Percentiles rank a stretch among this genome's conserved stretches.
These are phyloP conservation scores for Ischnus inquisitorius DNA, from an alignment of 2,888 invertebrate species.

Conservation along the genomic window DNA sequence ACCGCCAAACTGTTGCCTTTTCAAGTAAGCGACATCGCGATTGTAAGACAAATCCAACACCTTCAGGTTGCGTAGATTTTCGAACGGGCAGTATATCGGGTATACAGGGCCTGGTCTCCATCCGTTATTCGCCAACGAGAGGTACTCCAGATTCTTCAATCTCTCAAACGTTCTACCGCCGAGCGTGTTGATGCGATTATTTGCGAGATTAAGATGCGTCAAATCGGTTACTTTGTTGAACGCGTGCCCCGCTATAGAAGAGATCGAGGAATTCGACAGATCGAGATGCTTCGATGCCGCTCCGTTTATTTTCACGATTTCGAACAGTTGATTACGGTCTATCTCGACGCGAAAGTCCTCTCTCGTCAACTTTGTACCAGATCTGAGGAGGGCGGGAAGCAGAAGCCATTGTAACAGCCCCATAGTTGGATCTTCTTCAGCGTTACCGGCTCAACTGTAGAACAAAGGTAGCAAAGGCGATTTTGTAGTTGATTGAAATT, in stretches of 20 bases:
- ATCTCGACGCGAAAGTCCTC: no score
- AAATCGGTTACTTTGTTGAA: slow-evolving; percentile 72
- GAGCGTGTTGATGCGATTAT: slow-evolving; percentile 46
- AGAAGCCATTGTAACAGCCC: no score
- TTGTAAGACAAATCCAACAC: background rate
- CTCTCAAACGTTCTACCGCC: slow-evolving; percentile 68
- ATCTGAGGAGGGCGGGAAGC: no score
- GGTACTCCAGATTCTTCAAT: slow-evolving; percentile 71
- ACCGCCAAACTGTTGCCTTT: background rate
- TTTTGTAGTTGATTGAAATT: no score
- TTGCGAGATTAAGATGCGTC: slow-evolving; percentile 70
- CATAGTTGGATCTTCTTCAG: no score
- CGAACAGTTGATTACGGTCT: no score
- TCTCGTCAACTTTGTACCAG: background rate
- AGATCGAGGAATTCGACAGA: slow-evolving; percentile 69
- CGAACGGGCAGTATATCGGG: background rate
- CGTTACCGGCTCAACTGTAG: no score
- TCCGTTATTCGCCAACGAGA: slow-evolving; percentile 74
- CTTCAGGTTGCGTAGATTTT: background rate
- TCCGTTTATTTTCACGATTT: background rate
- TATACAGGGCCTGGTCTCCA: background rate
- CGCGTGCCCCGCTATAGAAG: slow-evolving; percentile 66
- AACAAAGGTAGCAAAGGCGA: no score
- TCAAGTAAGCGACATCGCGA: background rate
- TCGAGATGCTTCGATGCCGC: slow-evolving; percentile 59